phyloP scores from a whole-genome alignment of 2,888 invertebrate species.

The Fragum fragum region DNA sequence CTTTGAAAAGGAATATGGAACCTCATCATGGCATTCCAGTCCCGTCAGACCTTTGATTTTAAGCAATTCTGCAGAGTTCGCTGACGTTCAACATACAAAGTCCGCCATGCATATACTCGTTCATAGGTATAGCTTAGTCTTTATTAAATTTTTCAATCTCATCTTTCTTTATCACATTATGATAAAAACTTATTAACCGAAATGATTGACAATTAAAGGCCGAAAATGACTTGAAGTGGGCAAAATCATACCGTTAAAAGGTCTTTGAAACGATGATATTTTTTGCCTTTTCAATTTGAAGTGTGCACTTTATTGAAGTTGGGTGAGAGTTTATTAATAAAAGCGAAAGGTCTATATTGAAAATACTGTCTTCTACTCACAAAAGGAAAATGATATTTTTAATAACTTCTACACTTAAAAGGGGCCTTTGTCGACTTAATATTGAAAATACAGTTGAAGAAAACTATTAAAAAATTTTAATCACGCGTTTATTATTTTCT shows the following conservation, averaged over 20 bases:
- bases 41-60: no score
- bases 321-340: background rate
- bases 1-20: no score
- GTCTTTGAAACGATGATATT: conserved; percentile 22
- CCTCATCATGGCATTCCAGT: no score
- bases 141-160: background rate
- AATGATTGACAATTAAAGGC: conserved; percentile 14
- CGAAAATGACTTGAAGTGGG: conserved; percentile 3
- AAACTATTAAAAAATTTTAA: background rate
- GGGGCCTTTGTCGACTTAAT: background rate
- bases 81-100: no score
- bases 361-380: background rate
- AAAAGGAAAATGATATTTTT: conserved; percentile 6
- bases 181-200: conserved; percentile 21
- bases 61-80: no score
- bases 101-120: no score
- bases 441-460: background rate
- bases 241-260: conserved; percentile 7
- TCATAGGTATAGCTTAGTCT: no score
- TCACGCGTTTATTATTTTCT: background rate
- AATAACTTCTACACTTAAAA: background rate
- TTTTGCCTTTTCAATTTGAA: background rate
- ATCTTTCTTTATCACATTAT: background rate
- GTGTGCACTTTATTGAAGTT: background rate
- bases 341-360: conserved; percentile 18